These are phyloP conservation scores for Oreonectes daqikongensis DNA, from an alignment of 2,797 vertebrate genomes.

Conservation along the genomic window DNA sequence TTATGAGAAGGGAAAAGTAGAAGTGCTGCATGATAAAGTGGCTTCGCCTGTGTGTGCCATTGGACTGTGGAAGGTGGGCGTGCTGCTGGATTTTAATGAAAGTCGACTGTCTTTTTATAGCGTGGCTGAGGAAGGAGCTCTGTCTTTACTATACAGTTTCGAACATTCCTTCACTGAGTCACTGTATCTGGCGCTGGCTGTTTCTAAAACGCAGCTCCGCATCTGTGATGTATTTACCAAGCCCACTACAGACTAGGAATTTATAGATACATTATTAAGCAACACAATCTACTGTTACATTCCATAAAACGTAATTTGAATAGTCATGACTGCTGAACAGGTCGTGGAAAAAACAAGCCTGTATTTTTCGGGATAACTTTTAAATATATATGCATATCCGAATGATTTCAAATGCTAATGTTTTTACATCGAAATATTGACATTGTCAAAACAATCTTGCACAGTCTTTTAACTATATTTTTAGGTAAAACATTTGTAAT, in stretches of 20 bases:
- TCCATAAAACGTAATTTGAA: not conserved
- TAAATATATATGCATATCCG: not conserved
- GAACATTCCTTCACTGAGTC: constrained; percentile 70
- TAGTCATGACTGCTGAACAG: not conserved
- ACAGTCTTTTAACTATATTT: not conserved
- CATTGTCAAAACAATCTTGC: not conserved
- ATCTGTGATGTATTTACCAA: constrained; percentile 58
- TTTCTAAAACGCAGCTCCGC: constrained; percentile 58
- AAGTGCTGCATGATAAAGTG: constrained; percentile 75
- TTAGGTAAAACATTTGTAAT: not conserved
- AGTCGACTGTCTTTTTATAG: constrained; percentile 77
- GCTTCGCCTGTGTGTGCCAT: constrained; percentile 59
- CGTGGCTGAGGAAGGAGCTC: constrained; percentile 71
- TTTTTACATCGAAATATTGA: not conserved
- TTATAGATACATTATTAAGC: constrained; percentile 2
- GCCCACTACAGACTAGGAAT: constrained; percentile 16
- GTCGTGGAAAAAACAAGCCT: not conserved
- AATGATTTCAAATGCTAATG: not conserved
- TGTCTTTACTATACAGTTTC: constrained; percentile 74
- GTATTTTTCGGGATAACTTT: not conserved
- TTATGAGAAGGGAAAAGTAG: constrained; percentile 71
- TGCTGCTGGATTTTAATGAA: constrained; percentile 77
- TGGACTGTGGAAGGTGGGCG: constrained; percentile 67
- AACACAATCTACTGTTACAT: constrained; percentile 4
- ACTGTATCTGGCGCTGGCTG: constrained; percentile 69